Evolutionary conservation across 2,113 vertebrate species (phyloP).

Genomic region (Baryphthengus martii): DNA sequence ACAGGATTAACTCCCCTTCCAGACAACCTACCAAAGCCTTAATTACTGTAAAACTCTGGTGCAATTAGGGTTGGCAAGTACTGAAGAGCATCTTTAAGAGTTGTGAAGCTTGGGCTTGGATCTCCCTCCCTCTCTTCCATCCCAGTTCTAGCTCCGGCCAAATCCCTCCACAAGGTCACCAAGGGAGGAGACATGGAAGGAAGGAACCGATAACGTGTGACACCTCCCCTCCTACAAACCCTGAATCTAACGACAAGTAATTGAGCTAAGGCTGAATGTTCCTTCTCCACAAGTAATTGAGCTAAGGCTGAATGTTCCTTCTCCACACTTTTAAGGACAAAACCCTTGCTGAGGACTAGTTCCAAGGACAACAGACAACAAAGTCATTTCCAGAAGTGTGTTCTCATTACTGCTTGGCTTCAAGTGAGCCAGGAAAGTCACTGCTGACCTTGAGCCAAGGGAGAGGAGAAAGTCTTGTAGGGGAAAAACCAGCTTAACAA

Average conservation of each 20-base stretch:
- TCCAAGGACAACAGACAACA: conserved; percentile 32
- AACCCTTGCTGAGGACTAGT: neutral
- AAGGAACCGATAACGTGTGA: rapidly evolving
- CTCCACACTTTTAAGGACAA: neutral
- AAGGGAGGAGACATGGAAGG: neutral
- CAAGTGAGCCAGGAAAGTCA: conserved; percentile 29
- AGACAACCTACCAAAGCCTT: neutral
- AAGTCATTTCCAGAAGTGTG: conserved; percentile 26
- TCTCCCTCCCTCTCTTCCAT: neutral
- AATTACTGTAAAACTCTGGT: neutral
- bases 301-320: neutral
- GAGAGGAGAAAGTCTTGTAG: conserved; percentile 7
- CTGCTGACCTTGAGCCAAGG: conserved; percentile 6
- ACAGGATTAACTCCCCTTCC: neutral
- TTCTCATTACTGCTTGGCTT: conserved; percentile 9
- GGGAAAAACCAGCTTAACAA: conserved; percentile 19
- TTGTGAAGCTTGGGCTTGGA: neutral
- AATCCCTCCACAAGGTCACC: neutral
- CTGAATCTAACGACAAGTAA: neutral
- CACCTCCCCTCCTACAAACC: neutral
- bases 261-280: neutral
- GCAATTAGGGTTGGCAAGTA: rapidly evolving
- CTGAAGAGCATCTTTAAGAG: neutral
- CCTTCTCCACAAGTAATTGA: neutral
- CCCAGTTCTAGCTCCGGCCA: neutral